Evolutionary conservation across 1,140 invertebrate species (phyloP).

Genomic region (Phocides pigmalion): DNA sequence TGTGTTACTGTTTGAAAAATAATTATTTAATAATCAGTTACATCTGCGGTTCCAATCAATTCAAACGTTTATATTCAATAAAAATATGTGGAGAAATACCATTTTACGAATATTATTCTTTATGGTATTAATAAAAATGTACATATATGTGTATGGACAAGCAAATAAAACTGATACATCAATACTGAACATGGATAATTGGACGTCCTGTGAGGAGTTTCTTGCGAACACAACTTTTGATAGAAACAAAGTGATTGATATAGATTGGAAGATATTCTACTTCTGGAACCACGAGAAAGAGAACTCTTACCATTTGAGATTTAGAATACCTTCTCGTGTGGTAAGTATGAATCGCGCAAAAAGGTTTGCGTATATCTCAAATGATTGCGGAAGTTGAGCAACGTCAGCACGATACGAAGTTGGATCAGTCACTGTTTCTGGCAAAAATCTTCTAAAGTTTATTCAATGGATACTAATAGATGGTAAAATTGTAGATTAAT

Average conservation of each 20-base stretch:
- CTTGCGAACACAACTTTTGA: conserved; percentile 48
- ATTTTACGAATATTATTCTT: neutral
- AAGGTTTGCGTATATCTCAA: too few relatives aligned
- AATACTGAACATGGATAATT: conserved; percentile 37
- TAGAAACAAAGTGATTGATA: conserved; percentile 39
- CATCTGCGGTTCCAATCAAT: too few relatives aligned
- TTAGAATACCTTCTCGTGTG: conserved; percentile 40
- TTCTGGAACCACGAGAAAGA: conserved; percentile 49
- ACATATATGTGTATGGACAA: neutral
- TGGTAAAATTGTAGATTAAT: too few relatives aligned
- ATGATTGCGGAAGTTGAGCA: too few relatives aligned
- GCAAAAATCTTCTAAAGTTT: too few relatives aligned
- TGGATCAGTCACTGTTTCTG: too few relatives aligned
- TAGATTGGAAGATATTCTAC: conserved; percentile 66
- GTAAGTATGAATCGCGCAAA: too few relatives aligned
- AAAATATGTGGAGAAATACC: conserved; percentile 37
- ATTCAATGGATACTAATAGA: too few relatives aligned
- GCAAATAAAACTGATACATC: neutral
- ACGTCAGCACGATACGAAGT: too few relatives aligned
- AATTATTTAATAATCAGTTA: neutral
- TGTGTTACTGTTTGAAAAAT: neutral
- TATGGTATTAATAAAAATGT: neutral
- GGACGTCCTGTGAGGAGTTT: conserved; percentile 59
- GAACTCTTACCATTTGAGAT: conserved; percentile 47
- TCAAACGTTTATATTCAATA: neutral